Percentiles rank a stretch among this genome's conserved stretches.
Conservation (phyloP, 2,113 vertebrate species). For the Pedionomus torquatus region DNA sequence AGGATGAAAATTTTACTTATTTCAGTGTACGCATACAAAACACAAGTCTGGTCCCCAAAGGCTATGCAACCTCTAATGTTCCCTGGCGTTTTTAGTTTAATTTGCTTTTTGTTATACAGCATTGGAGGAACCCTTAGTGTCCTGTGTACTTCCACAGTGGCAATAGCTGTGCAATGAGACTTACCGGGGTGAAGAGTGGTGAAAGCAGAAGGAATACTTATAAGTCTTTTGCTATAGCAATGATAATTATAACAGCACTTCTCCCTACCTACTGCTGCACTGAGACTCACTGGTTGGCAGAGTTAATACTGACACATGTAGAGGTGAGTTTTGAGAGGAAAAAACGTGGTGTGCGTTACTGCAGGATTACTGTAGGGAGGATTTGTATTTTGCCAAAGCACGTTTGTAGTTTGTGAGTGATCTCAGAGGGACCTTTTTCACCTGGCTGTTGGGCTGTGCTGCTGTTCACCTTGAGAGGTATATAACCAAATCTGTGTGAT, state of each 20-base stretch:
- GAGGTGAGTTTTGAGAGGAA: background rate
- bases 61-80: background rate
- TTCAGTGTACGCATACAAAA: background rate
- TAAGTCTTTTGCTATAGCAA: background rate
- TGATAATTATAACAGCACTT: background rate
- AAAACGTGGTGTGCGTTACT: rapidly evolving
- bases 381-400: background rate
- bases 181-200: background rate
- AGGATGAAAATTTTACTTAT: background rate
- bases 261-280: background rate
- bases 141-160: background rate
- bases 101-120: background rate
- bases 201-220: background rate
- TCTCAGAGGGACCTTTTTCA: background rate
- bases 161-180: background rate
- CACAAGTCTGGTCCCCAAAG: background rate
- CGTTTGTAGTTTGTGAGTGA: background rate
- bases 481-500: background rate
- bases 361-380: background rate
- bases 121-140: rapidly evolving
- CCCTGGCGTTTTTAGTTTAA: background rate
- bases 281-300: rapidly evolving
- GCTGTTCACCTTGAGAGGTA: background rate
- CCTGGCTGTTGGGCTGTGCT: background rate
- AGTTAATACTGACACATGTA: rapidly evolving